A percentile compares a stretch with the other conserved stretches of the same genome.
Evolutionary conservation across 2,797 vertebrate genomes (phyloP).

Genomic region (Nannoperca obscura): DNA sequence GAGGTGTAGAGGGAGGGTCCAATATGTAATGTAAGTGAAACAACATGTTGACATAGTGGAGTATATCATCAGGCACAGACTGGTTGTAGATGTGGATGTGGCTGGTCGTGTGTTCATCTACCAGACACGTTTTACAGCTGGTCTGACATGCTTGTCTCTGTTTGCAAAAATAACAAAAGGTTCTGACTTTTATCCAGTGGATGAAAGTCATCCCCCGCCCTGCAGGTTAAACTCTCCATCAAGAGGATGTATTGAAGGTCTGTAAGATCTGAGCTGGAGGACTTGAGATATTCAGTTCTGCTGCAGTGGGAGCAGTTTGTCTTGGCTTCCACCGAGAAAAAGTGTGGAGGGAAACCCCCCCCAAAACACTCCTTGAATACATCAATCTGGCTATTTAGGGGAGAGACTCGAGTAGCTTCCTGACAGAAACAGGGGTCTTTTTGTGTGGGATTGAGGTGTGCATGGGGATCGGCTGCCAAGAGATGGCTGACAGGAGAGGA

Average conservation of each 20-base stretch:
- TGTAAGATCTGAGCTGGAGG: slow-evolving; percentile 40
- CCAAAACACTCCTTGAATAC: slow-evolving; percentile 45
- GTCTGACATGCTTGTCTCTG: background rate
- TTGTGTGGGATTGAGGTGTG: slow-evolving; percentile 64
- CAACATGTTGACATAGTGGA: background rate
- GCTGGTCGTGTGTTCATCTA: background rate
- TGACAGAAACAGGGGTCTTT: slow-evolving; percentile 81
- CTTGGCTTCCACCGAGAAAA: slow-evolving; percentile 50
- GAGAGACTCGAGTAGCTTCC: slow-evolving; percentile 65
- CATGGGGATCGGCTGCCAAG: slow-evolving; percentile 14
- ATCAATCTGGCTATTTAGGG: slow-evolving; percentile 70
- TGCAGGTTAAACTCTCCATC: slow-evolving; percentile 10
- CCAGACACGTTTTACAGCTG: background rate
- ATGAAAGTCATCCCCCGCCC: background rate
- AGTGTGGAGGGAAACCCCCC: slow-evolving; percentile 7
- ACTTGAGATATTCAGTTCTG: slow-evolving; percentile 44
- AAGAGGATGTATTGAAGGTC: slow-evolving; percentile 31
- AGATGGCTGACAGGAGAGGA: slow-evolving; percentile 54
- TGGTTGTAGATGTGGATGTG: no score
- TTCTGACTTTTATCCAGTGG: background rate
- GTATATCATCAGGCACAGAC: background rate
- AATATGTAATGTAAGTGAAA: slow-evolving; percentile 92
- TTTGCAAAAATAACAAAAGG: background rate
- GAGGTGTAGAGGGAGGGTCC: no score
- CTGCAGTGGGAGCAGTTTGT: slow-evolving; percentile 64